Evolutionary conservation across 37 sponge, comb jelly and placozoan species (phyloP).

Genomic region (Lycopodina hypogea): DNA sequence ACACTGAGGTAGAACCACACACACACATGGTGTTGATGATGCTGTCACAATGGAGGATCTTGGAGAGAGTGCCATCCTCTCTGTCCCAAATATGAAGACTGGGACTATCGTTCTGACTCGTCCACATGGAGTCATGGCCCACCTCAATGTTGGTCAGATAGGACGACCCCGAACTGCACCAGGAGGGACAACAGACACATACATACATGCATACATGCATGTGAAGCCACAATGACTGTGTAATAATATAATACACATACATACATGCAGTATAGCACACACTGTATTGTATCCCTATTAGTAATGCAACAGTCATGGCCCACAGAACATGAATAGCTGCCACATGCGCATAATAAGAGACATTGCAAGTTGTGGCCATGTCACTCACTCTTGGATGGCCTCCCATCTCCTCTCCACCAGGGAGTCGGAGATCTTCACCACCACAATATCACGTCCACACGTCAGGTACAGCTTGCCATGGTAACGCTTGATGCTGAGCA

Average conservation of each 20-base stretch:
- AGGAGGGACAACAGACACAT: too few species aligned
- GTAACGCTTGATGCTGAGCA: constrained; percentile 28
- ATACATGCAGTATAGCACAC: too few species aligned
- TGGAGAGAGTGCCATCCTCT: constrained; percentile 43
- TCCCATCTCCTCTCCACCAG: constrained; percentile 19
- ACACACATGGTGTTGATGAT: constrained; percentile 43
- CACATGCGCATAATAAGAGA: too few species aligned
- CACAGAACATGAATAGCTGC: too few species aligned
- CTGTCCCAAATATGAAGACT: constrained; percentile 63
- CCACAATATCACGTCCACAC: constrained; percentile 45
- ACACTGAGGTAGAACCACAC: too few species aligned
- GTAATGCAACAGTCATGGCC: too few species aligned
- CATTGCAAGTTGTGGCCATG: too few species aligned
- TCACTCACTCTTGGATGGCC: constrained; percentile 26
- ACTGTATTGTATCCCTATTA: too few species aligned
- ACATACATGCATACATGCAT: too few species aligned
- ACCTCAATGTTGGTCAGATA: constrained; percentile 46
- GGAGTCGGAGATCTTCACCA: constrained; percentile 7
- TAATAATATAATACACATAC: too few species aligned
- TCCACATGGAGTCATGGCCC: constrained; percentile 51
- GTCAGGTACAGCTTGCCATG: constrained; percentile 27
- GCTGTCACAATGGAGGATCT: constrained; percentile 37
- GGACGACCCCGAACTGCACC: background rate
- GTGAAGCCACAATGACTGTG: too few species aligned
- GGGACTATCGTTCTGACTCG: constrained; percentile 39